Evolutionary conservation across 92 coral and sea anemone species (phyloP).

Genomic region (Nematostella vectensis): DNA sequence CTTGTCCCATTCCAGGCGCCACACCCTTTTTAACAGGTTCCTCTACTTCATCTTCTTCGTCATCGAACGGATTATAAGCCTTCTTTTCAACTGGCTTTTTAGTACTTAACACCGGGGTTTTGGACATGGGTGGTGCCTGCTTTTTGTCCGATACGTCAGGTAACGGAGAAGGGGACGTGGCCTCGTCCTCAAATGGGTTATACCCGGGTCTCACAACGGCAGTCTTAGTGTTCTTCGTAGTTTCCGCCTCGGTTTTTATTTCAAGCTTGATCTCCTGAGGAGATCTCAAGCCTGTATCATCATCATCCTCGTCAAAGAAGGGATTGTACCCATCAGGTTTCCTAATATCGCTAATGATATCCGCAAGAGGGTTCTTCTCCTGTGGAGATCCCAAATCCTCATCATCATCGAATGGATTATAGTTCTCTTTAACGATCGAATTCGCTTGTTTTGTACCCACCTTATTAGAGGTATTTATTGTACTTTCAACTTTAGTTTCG

Average conservation of each 20-base stretch:
- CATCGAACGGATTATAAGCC: conserved; percentile 76
- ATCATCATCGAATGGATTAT: conserved; percentile 28
- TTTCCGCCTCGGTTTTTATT: conserved; percentile 26
- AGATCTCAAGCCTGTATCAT: not conserved
- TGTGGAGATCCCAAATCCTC: conserved; percentile 11
- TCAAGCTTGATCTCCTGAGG: conserved; percentile 6
- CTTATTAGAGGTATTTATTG: not conserved
- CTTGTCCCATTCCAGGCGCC: conserved; percentile 1
- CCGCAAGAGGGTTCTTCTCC: conserved; percentile 22
- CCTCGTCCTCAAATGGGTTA: conserved; percentile 81
- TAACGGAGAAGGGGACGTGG: not conserved
- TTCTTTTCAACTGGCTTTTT: not conserved
- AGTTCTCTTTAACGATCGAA: conserved; percentile 1
- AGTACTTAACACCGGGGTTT: not conserved
- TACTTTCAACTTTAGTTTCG: not conserved
- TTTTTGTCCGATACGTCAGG: not conserved
- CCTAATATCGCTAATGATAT: conserved; percentile 15
- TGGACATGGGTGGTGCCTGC: not conserved
- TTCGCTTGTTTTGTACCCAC: not conserved
- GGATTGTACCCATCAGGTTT: conserved; percentile 48
- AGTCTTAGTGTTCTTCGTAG: conserved; percentile 5
- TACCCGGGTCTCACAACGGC: conserved; percentile 26
- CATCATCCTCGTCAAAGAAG: conserved; percentile 32
- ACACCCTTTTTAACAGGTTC: conserved; percentile 5
- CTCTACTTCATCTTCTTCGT: conserved; percentile 33